Evolutionary conservation across 2,888 invertebrate species (phyloP).

Genomic region (Rambutsinella grinnellia): DNA sequence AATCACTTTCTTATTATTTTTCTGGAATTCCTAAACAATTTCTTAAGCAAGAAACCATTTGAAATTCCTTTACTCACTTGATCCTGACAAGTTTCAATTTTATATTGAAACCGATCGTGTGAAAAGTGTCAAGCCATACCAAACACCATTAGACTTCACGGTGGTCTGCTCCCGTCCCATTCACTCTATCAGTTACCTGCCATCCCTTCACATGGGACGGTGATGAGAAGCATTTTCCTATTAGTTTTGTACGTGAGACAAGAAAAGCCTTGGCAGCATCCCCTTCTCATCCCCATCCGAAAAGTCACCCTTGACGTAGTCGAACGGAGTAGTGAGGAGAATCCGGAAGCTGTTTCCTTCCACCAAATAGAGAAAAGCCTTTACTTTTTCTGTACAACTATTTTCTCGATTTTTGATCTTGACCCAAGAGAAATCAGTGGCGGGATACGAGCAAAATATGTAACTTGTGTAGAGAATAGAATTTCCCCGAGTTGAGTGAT

Average conservation of each 20-base stretch:
- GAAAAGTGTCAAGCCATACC: slow-evolving; percentile 7
- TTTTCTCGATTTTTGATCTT: slow-evolving; percentile 48
- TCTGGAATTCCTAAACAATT: too few relatives aligned
- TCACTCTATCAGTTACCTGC: neutral
- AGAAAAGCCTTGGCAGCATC: neutral
- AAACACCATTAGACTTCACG: slow-evolving; percentile 11
- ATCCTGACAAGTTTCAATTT: slow-evolving; percentile 29
- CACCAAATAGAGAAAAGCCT: neutral
- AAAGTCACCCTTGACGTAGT: neutral
- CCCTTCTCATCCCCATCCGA: neutral
- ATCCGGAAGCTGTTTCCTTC: neutral
- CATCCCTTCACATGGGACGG: slow-evolving; percentile 6
- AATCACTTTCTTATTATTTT: too few relatives aligned
- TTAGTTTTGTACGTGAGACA: slow-evolving; percentile 26
- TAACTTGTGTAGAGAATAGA: too few relatives aligned
- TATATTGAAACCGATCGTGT: neutral
- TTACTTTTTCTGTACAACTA: neutral
- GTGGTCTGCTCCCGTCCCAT: slow-evolving; percentile 1
- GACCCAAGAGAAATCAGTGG: slow-evolving; percentile 54
- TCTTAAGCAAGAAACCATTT: too few relatives aligned
- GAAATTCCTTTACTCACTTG: neutral
- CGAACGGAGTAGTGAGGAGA: too few relatives aligned
- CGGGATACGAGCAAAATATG: slow-evolving; percentile 10
- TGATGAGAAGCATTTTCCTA: neutral
- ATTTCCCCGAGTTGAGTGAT: neutral